Evolutionary conservation across 2,797 vertebrate species (phyloP).

Genomic region (Enteromius fasciolatus): DNA sequence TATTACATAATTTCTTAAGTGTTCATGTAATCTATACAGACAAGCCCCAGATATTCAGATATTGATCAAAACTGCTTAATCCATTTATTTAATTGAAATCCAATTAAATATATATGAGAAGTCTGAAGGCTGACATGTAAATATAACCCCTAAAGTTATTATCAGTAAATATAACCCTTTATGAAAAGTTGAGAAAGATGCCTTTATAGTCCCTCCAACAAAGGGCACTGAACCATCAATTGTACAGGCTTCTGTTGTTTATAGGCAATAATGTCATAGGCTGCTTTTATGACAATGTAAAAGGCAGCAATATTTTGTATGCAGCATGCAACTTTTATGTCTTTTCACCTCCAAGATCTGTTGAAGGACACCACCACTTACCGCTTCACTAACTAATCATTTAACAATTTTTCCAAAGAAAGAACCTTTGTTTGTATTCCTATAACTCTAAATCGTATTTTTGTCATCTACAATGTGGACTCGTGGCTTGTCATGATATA

Average conservation of each 20-base stretch:
- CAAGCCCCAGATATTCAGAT: background rate
- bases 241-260: background rate
- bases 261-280: slow-evolving; percentile 42
- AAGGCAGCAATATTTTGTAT: slow-evolving; percentile 31
- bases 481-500: background rate
- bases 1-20: background rate
- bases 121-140: too few species aligned
- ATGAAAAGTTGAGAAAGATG: background rate
- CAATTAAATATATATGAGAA: background rate
- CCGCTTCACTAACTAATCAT: background rate
- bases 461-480: background rate
- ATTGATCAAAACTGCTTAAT: background rate
- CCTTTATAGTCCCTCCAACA: background rate
- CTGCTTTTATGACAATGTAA: slow-evolving; percentile 51
- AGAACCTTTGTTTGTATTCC: background rate
- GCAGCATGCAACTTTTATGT: slow-evolving; percentile 29
- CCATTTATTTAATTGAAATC: background rate
- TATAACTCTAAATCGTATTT: background rate
- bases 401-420: background rate
- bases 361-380: slow-evolving; percentile 16
- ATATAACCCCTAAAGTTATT: too few species aligned
- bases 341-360: slow-evolving; percentile 15
- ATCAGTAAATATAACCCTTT: too few species aligned
- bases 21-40: background rate
- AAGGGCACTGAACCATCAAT: background rate